phyloP scores from a whole-genome alignment of 2,888 invertebrate species.

The Pyrrhosoma nymphula region DNA sequence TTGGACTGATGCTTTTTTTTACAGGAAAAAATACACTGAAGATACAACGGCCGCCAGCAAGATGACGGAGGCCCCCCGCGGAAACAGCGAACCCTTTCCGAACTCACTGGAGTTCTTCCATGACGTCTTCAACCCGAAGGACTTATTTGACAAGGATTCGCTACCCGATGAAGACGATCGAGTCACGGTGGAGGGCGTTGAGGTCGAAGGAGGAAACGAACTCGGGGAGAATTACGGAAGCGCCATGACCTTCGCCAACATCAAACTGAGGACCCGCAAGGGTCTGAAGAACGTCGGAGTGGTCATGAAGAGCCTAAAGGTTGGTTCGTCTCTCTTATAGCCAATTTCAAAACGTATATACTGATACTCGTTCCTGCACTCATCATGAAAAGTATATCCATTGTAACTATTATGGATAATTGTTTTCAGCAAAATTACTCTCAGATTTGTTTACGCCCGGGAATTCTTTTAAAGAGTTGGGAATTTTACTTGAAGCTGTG shows the following conservation, averaged over 20 bases:
- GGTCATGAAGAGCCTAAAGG: conserved; percentile 40
- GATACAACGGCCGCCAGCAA: no score
- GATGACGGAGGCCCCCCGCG: no score
- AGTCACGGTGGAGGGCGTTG: background rate
- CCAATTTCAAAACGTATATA: no score
- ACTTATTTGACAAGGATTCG: background rate
- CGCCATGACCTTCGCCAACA: conserved; percentile 78
- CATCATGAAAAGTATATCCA: no score
- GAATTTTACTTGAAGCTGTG: no score
- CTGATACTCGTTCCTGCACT: no score
- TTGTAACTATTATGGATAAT: no score
- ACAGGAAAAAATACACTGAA: background rate
- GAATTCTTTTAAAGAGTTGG: no score
- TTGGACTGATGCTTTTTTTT: no score
- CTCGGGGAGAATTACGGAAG: conserved; percentile 84
- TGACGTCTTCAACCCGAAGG: background rate
- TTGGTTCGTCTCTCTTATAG: background rate
- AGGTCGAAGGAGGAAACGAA: background rate
- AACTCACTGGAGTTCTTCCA: background rate
- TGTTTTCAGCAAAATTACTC: no score
- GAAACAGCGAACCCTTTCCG: background rate
- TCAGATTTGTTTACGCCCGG: no score
- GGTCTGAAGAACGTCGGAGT: background rate
- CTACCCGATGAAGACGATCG: background rate
- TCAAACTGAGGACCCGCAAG: conserved; percentile 74